Evolutionary conservation across 2,888 invertebrate genomes (phyloP), one percentile per base, ranked within the genome.

Genomic region (Sclerodermus sp.): DNA sequence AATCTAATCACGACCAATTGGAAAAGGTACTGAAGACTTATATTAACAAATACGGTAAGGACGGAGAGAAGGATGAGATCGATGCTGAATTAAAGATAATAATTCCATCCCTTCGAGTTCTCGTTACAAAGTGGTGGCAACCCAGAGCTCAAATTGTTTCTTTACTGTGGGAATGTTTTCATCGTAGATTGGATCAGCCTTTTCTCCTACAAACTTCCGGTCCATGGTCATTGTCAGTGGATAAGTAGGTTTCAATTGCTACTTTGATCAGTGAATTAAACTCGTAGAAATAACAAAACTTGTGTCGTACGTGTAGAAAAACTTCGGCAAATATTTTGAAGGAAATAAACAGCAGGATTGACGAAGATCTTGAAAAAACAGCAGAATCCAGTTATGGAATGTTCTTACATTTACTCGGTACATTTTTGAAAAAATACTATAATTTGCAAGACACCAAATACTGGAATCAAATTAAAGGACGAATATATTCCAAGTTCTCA

Each of bases 401-500:
- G 46, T 83, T 82, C 52, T 68, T 79, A 12, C 66, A 79, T 43
- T 64, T 83, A 58, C 32, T 40, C 78, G 79, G 79, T 13, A 65
- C 58, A 10, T 76, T 78, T 58, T 62, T 79, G 40, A 61, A 67
- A 48, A 74, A 70, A 43, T 66, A 67, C 41, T 70, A 73, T 43
- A 61, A 63, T 31, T 58, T 50, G 23, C 62, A 50, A 8, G 74
- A 78, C 38, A 54, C 60, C 8, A 74, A 75, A 52, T 69, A 73
- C 56, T 80, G 80, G 80, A 79, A 79, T 57, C 79, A 84, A 64
- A 74, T 85, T 10, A 75, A 83, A 56, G 83, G 85, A 0, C 78
- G 85, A 46, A 81, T 85, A 51, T 84, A 81, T 55, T 82, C 83
- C 0, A 85, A 85, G 67, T 83, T 85, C 51, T 81, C 83, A 12